These are phyloP conservation scores for Calypte anna DNA, from an alignment of 2,113 vertebrate species.

Conservation along the genomic window DNA sequence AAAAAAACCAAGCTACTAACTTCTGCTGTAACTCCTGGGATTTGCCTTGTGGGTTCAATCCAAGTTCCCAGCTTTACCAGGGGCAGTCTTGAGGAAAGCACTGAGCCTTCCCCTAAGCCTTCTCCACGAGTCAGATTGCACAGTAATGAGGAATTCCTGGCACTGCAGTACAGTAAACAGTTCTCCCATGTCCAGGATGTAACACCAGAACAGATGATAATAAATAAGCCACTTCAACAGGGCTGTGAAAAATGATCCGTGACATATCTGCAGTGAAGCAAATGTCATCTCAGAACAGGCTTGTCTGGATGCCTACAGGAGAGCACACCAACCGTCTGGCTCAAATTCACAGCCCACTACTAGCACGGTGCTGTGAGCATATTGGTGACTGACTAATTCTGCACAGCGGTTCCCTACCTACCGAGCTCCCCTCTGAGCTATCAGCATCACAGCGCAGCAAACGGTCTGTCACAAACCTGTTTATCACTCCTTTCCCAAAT, in stretches of 20 bases:
- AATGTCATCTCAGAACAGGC: slow-evolving; percentile 57
- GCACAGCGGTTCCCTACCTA: not conserved
- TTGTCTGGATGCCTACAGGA: slow-evolving; percentile 42
- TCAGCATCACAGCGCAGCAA: not conserved
- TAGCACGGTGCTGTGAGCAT: not conserved
- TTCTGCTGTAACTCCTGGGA: not conserved
- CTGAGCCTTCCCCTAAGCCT: not conserved
- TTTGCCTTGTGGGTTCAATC: not conserved
- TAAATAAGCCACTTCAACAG: slow-evolving; percentile 59
- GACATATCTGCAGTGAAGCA: slow-evolving; percentile 22
- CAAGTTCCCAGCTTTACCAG: not conserved
- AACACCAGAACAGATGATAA: slow-evolving; percentile 57
- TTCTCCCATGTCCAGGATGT: slow-evolving; percentile 54
- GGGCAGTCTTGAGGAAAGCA: not conserved
- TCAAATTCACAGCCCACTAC: not conserved
- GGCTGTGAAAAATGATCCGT: slow-evolving; percentile 61
- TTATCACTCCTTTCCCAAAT: not conserved
- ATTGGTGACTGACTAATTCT: slow-evolving; percentile 13
- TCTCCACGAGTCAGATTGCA: slow-evolving; percentile 39
- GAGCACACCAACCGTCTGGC: slow-evolving; percentile 6
- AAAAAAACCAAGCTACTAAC: not conserved
- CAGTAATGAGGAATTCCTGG: slow-evolving; percentile 51
- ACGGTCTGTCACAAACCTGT: slow-evolving; percentile 12
- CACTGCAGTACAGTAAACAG: slow-evolving; percentile 30
- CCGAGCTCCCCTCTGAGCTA: not conserved